Evolutionary conservation across 2,797 vertebrate genomes (phyloP).

Genomic region (Thripadectes ignobilis): DNA sequence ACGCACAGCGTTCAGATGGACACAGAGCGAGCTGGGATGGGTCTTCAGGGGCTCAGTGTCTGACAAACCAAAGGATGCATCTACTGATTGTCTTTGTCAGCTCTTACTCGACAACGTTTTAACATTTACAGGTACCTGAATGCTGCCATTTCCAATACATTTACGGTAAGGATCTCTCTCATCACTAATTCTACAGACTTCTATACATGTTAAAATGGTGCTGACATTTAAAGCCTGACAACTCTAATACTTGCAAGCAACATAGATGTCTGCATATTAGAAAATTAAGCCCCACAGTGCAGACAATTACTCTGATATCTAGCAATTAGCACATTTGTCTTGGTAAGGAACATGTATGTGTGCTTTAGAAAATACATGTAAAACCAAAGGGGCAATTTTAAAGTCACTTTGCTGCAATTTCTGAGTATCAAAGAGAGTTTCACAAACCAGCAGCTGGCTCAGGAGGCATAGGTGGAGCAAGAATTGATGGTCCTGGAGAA

Average conservation of each 20-base stretch:
- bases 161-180: conserved; percentile 23
- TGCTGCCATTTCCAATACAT: conserved; percentile 56
- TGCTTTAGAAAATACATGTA: neutral
- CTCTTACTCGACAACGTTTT: conserved; percentile 56
- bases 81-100: conserved; percentile 67
- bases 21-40: neutral
- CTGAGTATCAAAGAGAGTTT: neutral
- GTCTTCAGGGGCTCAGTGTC: conserved; percentile 29
- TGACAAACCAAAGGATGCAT: conserved; percentile 49
- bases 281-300: neutral
- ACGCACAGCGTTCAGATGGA: neutral
- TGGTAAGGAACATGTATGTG: neutral
- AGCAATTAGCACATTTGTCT: neutral
- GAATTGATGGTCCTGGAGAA: neutral
- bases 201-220: conserved; percentile 30
- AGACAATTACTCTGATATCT: neutral
- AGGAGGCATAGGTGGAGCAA: neutral
- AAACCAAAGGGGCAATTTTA: neutral
- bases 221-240: conserved; percentile 51
- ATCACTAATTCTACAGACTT: conserved; percentile 47
- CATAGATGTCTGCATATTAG: neutral
- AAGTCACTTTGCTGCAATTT: neutral
- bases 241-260: conserved; percentile 4
- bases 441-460: neutral
- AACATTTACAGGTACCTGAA: conserved; percentile 70